Percentiles rank a stretch among this genome's conserved stretches.
Conservation (phyloP, 2,888 invertebrate genomes). For the Hermodice carunculata region DNA sequence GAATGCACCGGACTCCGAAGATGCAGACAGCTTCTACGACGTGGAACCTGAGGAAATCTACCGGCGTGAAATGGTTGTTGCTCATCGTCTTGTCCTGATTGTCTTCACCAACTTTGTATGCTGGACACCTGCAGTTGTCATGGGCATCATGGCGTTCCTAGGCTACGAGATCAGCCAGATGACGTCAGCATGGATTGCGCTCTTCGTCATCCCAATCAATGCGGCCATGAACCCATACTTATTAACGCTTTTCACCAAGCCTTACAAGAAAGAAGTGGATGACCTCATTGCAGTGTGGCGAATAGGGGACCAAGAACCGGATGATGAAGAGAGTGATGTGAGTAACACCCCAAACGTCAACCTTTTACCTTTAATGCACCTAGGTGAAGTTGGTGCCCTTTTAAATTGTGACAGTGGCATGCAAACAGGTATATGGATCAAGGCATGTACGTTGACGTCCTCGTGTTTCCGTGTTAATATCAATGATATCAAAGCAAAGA, state of each 20-base stretch:
- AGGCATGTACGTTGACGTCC: no score
- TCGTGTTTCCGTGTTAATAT: no score
- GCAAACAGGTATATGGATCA: no score
- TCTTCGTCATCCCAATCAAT: constrained; percentile 72
- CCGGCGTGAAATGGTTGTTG: constrained; percentile 12
- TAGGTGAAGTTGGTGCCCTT: no score
- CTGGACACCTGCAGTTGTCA: constrained; percentile 12
- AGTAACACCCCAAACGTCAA: no score
- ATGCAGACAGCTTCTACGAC: no score
- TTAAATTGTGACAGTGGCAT: no score
- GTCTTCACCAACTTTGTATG: constrained; percentile 12
- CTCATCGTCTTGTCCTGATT: constrained; percentile 5
- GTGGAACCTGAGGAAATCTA: background rate
- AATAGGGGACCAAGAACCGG: background rate
- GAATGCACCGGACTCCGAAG: no score
- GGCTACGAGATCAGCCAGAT: constrained; percentile 3
- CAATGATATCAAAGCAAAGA: no score
- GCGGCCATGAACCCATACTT: constrained; percentile 72
- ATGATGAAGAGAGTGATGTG: no score
- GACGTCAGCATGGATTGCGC: constrained; percentile 71
- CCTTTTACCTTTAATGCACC: no score
- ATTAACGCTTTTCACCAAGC: constrained; percentile 67
- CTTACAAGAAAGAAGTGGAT: background rate
- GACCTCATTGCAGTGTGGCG: background rate
- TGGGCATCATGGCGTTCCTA: constrained; percentile 5